A percentile compares a stretch with the other conserved stretches of the same genome.
phyloP scores from a whole-genome alignment of 2,888 invertebrate species.

The Chamaedrilus cognettii region DNA sequence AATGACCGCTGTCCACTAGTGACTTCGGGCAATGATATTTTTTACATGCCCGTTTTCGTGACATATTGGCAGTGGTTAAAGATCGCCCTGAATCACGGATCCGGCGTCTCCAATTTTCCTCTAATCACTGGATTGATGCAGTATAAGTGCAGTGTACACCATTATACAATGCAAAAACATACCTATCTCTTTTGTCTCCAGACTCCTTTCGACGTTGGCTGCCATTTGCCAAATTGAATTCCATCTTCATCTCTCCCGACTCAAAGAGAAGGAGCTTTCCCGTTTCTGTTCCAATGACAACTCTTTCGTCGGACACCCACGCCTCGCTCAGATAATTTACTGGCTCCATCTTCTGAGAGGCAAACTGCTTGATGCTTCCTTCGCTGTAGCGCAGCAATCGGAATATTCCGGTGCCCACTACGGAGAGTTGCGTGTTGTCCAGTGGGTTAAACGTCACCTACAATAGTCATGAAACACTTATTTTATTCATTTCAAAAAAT shows the following conservation, averaged over 20 bases:
- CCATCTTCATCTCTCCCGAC: constrained; percentile 74
- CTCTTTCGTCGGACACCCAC: constrained; percentile 81
- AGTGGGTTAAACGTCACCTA: constrained; percentile 78
- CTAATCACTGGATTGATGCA: too few species aligned
- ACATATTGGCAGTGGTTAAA: too few species aligned
- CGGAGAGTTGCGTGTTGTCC: constrained; percentile 74
- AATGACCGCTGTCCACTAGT: too few species aligned
- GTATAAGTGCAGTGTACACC: too few species aligned
- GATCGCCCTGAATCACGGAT: too few species aligned
- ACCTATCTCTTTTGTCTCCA: too few species aligned
- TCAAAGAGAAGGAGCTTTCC: constrained; percentile 80
- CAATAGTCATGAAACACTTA: constrained; percentile 30
- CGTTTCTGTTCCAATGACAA: constrained; percentile 78
- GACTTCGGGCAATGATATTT: too few species aligned
- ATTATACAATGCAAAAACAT: too few species aligned
- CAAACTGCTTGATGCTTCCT: constrained; percentile 79
- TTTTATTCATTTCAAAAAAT: background rate
- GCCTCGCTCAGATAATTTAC: constrained; percentile 74
- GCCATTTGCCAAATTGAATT: constrained; percentile 49
- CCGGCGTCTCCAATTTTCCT: too few species aligned
- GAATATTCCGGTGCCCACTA: constrained; percentile 71
- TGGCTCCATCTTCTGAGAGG: constrained; percentile 79
- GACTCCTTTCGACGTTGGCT: too few species aligned
- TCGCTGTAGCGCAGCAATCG: constrained; percentile 78
- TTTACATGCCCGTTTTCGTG: too few species aligned